Evolutionary conservation across 2,113 vertebrate genomes (phyloP).

Genomic region (Chamaetylas fuelleborni): DNA sequence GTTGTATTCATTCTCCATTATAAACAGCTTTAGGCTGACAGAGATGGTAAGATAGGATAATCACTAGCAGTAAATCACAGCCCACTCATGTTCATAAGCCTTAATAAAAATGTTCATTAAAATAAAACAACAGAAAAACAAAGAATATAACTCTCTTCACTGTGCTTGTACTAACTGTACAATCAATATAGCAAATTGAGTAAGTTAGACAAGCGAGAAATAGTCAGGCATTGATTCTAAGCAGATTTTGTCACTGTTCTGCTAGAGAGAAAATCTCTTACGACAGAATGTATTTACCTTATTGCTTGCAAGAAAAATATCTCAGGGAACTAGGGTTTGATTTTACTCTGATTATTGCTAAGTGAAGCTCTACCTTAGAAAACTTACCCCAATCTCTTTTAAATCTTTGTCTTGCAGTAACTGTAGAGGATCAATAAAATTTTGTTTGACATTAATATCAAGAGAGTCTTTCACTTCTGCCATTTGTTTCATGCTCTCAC

Average conservation of each 20-base stretch:
- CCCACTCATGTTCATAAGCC: neutral
- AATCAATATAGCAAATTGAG: neutral
- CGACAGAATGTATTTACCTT: neutral
- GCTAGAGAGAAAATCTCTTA: neutral
- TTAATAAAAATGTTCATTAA: neutral
- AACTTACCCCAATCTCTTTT: conserved; percentile 90
- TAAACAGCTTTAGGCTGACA: conserved; percentile 10
- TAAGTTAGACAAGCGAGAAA: neutral
- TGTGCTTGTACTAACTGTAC: neutral
- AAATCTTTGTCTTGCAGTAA: conserved; percentile 92
- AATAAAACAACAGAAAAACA: neutral
- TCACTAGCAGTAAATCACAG: neutral
- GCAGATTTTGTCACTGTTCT: neutral
- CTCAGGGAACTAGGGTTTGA: neutral
- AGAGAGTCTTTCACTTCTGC: conserved; percentile 91
- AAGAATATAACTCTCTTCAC: neutral
- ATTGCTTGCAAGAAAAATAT: neutral
- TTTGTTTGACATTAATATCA: conserved; percentile 93
- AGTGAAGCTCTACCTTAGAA: neutral
- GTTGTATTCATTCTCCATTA: neutral
- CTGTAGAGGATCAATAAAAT: conserved; percentile 92
- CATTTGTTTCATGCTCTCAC: conserved; percentile 93
- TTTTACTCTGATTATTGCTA: neutral
- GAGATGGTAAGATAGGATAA: neutral
- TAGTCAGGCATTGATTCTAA: neutral